Evolutionary conservation across 1,140 invertebrate genomes (phyloP).

Genomic region (Sminthurinus signatus): DNA sequence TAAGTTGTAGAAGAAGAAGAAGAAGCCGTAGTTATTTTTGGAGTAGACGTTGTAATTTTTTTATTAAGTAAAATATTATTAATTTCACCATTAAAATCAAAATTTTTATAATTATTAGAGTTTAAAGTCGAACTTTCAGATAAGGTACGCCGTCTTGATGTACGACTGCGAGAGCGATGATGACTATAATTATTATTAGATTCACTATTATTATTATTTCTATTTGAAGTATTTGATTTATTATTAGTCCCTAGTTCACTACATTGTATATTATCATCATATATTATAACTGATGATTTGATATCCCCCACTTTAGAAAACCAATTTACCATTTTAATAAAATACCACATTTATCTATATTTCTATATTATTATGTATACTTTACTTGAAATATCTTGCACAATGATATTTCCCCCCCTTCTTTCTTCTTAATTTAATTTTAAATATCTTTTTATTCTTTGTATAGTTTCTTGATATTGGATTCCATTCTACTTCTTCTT

Average conservation of each 20-base stretch:
- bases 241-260: too few relatives aligned
- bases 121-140: not conserved
- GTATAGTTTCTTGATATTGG: too few relatives aligned
- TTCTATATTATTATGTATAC: not conserved
- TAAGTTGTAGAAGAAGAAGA: too few relatives aligned
- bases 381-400: too few relatives aligned
- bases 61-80: too few relatives aligned
- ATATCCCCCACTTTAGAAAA: not conserved
- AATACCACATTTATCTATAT: not conserved
- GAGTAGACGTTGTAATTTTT: too few relatives aligned
- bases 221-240: too few relatives aligned
- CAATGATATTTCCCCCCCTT: too few relatives aligned
- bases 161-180: not conserved
- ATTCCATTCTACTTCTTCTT: too few relatives aligned
- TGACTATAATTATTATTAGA: not conserved
- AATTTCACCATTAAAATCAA: not conserved
- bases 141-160: not conserved
- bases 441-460: too few relatives aligned
- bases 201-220: not conserved
- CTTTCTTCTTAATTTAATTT: too few relatives aligned
- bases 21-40: too few relatives aligned
- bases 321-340: slow-evolving; percentile 8
- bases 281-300: not conserved
- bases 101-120: not conserved
- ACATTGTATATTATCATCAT: not conserved